Conservation (phyloP, 2,888 invertebrate genomes). For the Sisyra terminalis region DNA sequence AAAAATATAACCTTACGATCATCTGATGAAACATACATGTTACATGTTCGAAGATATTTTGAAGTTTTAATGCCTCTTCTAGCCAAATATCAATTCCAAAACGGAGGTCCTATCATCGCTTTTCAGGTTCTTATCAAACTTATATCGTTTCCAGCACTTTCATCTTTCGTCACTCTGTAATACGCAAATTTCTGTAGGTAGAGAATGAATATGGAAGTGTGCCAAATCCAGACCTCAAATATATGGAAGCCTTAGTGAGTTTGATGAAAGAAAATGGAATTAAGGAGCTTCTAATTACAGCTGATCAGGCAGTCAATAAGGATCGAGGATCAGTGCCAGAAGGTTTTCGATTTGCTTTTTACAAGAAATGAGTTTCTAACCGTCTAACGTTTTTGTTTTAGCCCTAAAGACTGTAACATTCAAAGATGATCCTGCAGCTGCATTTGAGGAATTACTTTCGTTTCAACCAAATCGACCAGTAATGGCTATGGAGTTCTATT, state of each 20-base stretch:
- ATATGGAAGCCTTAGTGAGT: constrained; percentile 26
- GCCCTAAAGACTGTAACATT: constrained; percentile 36
- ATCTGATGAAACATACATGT: constrained; percentile 24
- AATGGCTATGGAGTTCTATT: constrained; percentile 42
- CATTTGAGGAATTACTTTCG: constrained; percentile 25
- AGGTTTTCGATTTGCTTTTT: no score
- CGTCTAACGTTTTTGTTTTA: constrained; percentile 6
- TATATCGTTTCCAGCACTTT: no score
- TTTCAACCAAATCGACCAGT: constrained; percentile 32
- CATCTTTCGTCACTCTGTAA: constrained; percentile 25
- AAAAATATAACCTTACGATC: constrained; percentile 29
- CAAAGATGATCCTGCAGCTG: constrained; percentile 23
- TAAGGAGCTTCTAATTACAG: constrained; percentile 32
- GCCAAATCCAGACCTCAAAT: constrained; percentile 19
- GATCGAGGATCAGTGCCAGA: constrained; percentile 22
- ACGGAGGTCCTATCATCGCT: constrained; percentile 75
- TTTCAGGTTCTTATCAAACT: constrained; percentile 54
- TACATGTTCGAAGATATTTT: constrained; percentile 32
- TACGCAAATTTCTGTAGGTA: constrained; percentile 22
- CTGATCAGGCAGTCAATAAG: constrained; percentile 25
- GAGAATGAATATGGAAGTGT: constrained; percentile 88
- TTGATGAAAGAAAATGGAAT: constrained; percentile 23
- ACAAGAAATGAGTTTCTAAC: no score
- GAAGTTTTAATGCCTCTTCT: constrained; percentile 30
- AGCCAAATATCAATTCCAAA: constrained; percentile 37